Base-by-base conservation (phyloP, 2,113 vertebrate species). In the Microcebus ravelobensis region DNA sequence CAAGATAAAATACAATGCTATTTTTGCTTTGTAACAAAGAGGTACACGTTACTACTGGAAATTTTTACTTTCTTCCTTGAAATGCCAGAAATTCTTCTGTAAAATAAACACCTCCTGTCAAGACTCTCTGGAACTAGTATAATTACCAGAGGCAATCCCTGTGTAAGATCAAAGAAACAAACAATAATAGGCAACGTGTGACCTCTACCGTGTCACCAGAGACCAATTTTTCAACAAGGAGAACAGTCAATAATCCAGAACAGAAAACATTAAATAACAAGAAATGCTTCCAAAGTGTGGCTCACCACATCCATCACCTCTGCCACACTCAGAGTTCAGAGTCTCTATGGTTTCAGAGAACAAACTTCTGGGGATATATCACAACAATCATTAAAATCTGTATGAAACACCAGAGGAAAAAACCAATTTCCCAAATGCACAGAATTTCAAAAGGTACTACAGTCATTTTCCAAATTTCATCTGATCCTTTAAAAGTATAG, bases 11-110 rank as follows among this genome's bases (percentile, higher is more conserved):
- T 55, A 65, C 29, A 91, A 81, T 80, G 23, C 34, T 96, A 65
- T 77, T 93, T 93, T 95, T 89, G 77, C 81, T 94, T 87, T 74
- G 65, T 79, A 93, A 89, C 50, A 84, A 92, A 94, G 74, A 84
- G 29, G 81, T 91, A 93, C 68, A 89, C 42, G 55, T 97, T 97
- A 97, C 93, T 97, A 94, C 82, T 97, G 79, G 70, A 96, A 98
- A 97, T 97, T 90, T 96, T 96, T 83, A 91, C 96, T 97, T 98
- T 97, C 96, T 97, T 95, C 86, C 94, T 91, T 92, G 97, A 97
- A 98, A 98, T 98, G 96, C 98, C 98, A 98, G 93, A 95, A 97
- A 98, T 98, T 98, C 98, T 98, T 99, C 76, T 79, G 95, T 94
- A 98, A 98, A 97, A 98, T 98, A 98, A 99, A 98, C 97, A 98